A percentile compares a stretch with the other conserved stretches of the same genome.
Evolutionary conservation across 2,113 vertebrate species (phyloP).

Genomic region (Plotosus lineatus): DNA sequence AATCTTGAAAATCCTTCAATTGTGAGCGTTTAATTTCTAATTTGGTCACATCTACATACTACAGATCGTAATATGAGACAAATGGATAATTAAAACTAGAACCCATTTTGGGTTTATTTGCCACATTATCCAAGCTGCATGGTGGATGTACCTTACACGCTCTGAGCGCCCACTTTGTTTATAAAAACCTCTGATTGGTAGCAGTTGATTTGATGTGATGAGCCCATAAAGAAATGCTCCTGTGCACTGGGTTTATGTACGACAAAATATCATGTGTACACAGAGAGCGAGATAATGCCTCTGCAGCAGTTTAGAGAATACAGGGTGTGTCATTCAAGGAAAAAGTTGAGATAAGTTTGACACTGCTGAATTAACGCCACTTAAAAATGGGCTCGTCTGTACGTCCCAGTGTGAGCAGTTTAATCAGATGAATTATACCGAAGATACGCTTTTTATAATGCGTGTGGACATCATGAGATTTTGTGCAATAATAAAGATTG

Average conservation of each 20-base stretch:
- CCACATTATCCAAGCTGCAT: too few relatives aligned
- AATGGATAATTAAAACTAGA: too few relatives aligned
- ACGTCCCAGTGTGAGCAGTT: neutral
- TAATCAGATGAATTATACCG: neutral
- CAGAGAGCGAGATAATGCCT: neutral
- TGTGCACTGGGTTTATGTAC: neutral
- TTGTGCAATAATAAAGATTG: neutral
- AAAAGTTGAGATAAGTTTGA: conserved; percentile 1
- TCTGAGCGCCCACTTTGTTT: too few relatives aligned
- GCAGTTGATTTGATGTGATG: neutral
- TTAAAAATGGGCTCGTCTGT: neutral
- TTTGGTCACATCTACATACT: too few relatives aligned
- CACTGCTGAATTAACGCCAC: neutral
- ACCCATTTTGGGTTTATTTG: too few relatives aligned
- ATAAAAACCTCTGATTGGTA: too few relatives aligned
- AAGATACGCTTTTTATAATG: neutral
- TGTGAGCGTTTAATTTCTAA: too few relatives aligned
- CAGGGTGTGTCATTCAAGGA: neutral
- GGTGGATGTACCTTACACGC: too few relatives aligned
- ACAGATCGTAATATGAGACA: too few relatives aligned
- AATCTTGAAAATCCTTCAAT: too few relatives aligned
- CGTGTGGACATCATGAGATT: neutral
- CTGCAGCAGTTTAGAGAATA: neutral
- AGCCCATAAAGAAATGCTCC: neutral
- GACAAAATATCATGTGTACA: neutral